Evolutionary conservation across 2,113 vertebrate species (phyloP).

Genomic region (Hemichromis elongatus): DNA sequence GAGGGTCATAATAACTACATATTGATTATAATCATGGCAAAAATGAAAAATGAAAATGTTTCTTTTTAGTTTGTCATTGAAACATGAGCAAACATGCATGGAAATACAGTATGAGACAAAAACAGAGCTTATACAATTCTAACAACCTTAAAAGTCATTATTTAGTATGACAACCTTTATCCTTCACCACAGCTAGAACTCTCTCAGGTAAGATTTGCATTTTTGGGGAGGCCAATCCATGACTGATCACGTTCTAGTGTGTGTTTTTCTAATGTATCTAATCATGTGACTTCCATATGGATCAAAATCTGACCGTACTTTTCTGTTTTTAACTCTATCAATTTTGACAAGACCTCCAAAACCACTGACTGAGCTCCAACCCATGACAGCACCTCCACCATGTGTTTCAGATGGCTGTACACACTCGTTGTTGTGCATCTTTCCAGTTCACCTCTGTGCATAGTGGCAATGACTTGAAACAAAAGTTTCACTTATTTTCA

Average conservation of each 20-base stretch:
- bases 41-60: not conserved
- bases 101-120: not conserved
- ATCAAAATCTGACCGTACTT: not conserved
- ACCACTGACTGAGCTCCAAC: not conserved
- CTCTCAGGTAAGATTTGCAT: not conserved
- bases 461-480: not conserved
- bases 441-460: not conserved
- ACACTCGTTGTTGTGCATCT: not conserved
- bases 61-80: not conserved
- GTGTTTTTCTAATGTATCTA: not conserved
- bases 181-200: not conserved
- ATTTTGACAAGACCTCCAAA: not conserved
- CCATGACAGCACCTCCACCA: accelerated
- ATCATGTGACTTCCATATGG: not conserved
- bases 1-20: not conserved
- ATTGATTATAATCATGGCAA: not conserved
- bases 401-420: not conserved
- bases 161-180: not conserved
- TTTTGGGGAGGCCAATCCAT: not conserved
- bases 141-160: not conserved
- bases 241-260: not conserved
- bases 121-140: not conserved
- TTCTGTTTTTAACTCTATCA: not conserved
- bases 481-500: not conserved
- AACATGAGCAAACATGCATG: not conserved